Base-by-base conservation (phyloP, 2,797 vertebrate species). In the Poecile montanus region DNA sequence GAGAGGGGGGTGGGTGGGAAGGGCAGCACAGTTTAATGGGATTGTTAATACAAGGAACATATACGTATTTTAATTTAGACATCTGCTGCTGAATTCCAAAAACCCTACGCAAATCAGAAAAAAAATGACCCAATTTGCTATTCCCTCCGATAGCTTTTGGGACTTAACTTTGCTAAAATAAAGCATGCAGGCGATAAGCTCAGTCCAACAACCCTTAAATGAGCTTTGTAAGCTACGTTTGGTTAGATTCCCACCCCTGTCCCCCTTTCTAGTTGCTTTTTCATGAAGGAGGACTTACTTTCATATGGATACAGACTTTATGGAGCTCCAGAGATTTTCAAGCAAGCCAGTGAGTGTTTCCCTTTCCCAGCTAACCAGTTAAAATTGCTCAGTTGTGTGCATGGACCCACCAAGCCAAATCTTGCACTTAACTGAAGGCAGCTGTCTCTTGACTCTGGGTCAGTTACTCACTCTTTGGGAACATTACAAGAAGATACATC, bases 1-100 rank as follows among this genome's bases (percentile, higher is more conserved):
- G 86, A 95, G 85, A 96, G 91, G 97, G 95, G 94, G 96, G 91
- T 7, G 94, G 95, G 96, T 61, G 92, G 93, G 94, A 86, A 93
- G 79, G 83, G 91, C 87, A 96, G 45, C 71, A 54, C 3, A 0
- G 42, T 96, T 97, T 97, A 97, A 97, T 97, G 93, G 89, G 96
- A 92, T 80, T 95, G 96, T 97, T 97, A 96, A 97, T 96, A 96
- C 90, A 86, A 85, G 91, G 89, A 97, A 89, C 65, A 91, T 58
- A 91, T 85, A 94, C 30, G 40, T 92, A 85, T 94, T 96, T 97
- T 97, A 95, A 94, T 96, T 97, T 95, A 81, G 91, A 93, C 95
- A 86, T 96, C 88, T 82, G 92, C 89, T 94, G 94, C 81, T 87
- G 91, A 95, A 95, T 85, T 92, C 79, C 82, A 66, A 20, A 74